Percentiles rank a stretch among this genome's conserved stretches.
phyloP scores from a whole-genome alignment of 2,888 invertebrate genomes.

The Heliconius hortense region DNA sequence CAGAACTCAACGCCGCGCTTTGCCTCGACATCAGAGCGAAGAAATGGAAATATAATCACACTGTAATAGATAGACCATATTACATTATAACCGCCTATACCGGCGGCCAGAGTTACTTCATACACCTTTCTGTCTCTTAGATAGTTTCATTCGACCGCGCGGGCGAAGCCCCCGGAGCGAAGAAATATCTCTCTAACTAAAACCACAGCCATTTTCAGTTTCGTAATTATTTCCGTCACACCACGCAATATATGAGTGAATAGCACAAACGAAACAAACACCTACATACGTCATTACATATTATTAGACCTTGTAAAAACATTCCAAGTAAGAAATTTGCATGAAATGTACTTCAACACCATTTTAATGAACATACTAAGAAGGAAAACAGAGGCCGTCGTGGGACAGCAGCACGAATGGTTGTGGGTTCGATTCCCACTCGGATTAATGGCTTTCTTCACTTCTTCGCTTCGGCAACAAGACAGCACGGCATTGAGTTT shows the following conservation, averaged over 20 bases:
- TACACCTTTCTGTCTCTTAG: no score
- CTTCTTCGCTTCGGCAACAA: background rate
- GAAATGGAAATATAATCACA: no score
- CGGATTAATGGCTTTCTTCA: background rate
- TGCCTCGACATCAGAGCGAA: no score
- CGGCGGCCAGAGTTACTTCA: no score
- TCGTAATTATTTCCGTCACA: background rate
- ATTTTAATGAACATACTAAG: background rate
- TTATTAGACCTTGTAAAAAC: slow-evolving; percentile 20
- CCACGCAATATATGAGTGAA: background rate
- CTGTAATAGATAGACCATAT: no score
- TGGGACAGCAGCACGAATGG: background rate
- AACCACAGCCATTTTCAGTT: background rate
- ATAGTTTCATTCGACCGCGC: no score
- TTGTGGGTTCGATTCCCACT: background rate
- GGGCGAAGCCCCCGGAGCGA: no score
- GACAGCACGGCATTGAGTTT: background rate
- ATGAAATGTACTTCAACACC: background rate
- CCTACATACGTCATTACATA: background rate
- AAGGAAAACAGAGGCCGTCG: background rate
- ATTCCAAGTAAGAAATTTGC: slow-evolving; percentile 11
- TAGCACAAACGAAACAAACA: background rate
- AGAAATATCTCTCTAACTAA: background rate
- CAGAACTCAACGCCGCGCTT: no score
- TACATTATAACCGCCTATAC: no score